Evolutionary conservation across 2,888 invertebrate species (phyloP).

Genomic region (Vesta saturnalis): DNA sequence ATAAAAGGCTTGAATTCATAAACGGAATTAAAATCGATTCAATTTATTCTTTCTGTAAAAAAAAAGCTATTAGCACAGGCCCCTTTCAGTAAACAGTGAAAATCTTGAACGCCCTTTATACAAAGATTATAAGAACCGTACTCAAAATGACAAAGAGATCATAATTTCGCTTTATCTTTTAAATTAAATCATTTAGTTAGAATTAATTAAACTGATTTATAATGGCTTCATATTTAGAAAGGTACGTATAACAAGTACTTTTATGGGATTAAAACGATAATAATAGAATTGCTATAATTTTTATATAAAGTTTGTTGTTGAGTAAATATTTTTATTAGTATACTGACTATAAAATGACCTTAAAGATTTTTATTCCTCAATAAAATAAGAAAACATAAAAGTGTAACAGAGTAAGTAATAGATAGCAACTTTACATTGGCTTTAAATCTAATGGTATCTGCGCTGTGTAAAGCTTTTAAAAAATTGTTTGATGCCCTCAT

Average conservation of each 20-base stretch:
- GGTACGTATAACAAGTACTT: neutral
- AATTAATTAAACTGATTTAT: neutral
- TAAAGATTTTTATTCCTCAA: neutral
- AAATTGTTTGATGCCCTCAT: constrained; percentile 31
- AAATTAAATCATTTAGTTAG: neutral
- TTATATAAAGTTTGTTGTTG: too few species aligned
- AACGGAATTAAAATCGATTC: neutral
- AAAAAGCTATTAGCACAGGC: neutral
- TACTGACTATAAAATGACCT: neutral
- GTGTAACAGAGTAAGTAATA: neutral
- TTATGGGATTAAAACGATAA: too few species aligned
- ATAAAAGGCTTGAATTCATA: neutral
- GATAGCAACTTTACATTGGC: constrained; percentile 17
- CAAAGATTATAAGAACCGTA: neutral
- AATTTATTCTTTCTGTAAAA: constrained; percentile 1
- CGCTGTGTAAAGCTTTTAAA: constrained; percentile 35
- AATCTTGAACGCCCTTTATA: neutral
- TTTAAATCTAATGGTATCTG: constrained; percentile 27
- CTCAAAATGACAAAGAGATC: neutral
- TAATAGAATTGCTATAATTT: too few species aligned
- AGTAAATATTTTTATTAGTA: too few species aligned
- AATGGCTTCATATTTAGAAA: neutral
- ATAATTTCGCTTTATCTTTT: neutral
- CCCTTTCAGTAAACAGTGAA: neutral
- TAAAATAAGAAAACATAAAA: neutral